Evolutionary conservation across 2,113 vertebrate genomes (phyloP).

Genomic region (Larimichthys polyactis): DNA sequence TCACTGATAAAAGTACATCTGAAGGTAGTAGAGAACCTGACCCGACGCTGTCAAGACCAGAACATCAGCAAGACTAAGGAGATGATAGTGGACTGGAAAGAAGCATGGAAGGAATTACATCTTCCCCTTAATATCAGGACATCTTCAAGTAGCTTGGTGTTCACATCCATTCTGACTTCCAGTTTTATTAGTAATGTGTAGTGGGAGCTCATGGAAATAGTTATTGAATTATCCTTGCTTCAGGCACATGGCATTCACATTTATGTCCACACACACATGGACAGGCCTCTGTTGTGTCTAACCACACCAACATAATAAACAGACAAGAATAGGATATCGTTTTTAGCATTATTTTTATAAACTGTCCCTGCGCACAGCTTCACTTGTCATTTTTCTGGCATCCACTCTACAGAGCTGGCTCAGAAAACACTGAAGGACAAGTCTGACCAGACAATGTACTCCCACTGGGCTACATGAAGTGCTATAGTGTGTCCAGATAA

Average conservation of each 20-base stretch:
- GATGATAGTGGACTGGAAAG: too few relatives aligned
- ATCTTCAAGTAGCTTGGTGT: too few relatives aligned
- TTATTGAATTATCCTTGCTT: not conserved
- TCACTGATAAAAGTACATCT: too few relatives aligned
- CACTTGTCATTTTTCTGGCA: slow-evolving; percentile 32
- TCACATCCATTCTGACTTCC: too few relatives aligned
- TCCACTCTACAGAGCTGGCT: not conserved
- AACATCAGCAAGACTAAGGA: too few relatives aligned
- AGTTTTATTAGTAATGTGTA: too few relatives aligned
- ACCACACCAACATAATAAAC: not conserved
- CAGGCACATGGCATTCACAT: not conserved
- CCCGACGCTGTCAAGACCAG: too few relatives aligned
- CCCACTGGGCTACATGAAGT: slow-evolving; percentile 40
- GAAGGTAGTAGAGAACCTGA: too few relatives aligned
- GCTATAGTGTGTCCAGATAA: slow-evolving; percentile 53
- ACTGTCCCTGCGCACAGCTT: slow-evolving; percentile 26
- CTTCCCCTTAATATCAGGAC: too few relatives aligned
- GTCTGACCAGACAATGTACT: slow-evolving; percentile 16
- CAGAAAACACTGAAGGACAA: slow-evolving; percentile 32
- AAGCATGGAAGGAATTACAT: too few relatives aligned
- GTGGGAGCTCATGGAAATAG: too few relatives aligned
- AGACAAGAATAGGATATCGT: not conserved
- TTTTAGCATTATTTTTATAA: not conserved
- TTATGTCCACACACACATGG: not conserved
- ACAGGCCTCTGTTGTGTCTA: not conserved